A percentile compares a stretch with the other conserved stretches of the same genome.
These are phyloP conservation scores for Malacoraja senta DNA, from an alignment of 2,797 vertebrate genomes.

Conservation along the genomic window DNA sequence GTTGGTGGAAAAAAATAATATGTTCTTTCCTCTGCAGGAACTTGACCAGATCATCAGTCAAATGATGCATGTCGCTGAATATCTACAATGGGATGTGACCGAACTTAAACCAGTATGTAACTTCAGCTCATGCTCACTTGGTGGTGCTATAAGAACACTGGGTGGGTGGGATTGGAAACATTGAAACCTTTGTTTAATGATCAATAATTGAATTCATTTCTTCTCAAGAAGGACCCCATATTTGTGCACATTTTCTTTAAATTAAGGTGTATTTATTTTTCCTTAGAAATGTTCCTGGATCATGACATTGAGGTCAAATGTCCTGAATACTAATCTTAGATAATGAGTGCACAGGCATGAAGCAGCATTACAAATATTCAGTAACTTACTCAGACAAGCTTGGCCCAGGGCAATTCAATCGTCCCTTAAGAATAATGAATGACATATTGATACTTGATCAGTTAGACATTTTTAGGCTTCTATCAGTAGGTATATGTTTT, in stretches of 20 bases:
- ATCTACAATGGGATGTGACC: slow-evolving; percentile 90
- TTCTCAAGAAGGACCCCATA: neutral
- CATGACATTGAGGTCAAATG: neutral
- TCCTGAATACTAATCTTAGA: neutral
- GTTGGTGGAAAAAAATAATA: slow-evolving; percentile 8
- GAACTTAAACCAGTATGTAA: slow-evolving; percentile 81
- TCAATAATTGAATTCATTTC: neutral
- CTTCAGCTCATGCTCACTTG: neutral
- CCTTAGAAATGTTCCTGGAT: neutral
- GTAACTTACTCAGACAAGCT: slow-evolving; percentile 20
- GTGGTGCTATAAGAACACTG: slow-evolving; percentile 25
- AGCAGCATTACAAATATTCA: slow-evolving; percentile 4
- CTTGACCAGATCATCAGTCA: slow-evolving; percentile 89
- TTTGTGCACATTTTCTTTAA: slow-evolving; percentile 3
- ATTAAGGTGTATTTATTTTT: neutral
- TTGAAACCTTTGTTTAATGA: neutral
- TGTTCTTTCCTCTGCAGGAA: slow-evolving; percentile 60
- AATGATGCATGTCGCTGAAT: slow-evolving; percentile 95
- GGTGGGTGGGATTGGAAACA: neutral
- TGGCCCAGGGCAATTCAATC: neutral
- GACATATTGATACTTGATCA: slow-evolving; percentile 4
- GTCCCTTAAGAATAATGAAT: neutral
- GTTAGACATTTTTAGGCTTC: neutral
- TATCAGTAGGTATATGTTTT: neutral
- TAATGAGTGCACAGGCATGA: slow-evolving; percentile 7